Evolutionary conservation across 2,888 invertebrate genomes (phyloP).

Genomic region (Thecocarcelia acutangulata): DNA sequence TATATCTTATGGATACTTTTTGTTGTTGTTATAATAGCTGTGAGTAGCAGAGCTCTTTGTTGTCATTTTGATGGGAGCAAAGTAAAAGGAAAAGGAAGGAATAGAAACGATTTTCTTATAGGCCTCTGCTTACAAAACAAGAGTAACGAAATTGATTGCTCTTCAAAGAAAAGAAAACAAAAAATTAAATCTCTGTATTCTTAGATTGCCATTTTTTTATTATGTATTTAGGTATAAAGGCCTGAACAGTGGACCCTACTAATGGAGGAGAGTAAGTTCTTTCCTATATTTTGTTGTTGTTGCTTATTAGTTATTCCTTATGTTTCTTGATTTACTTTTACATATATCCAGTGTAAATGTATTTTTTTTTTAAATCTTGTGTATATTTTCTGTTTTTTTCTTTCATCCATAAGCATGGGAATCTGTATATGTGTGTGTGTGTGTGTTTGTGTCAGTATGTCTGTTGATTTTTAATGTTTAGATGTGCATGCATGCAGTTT

Average conservation of each 20-base stretch:
- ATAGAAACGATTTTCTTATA: slow-evolving; percentile 43
- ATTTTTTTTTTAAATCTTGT: too few relatives aligned
- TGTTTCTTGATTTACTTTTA: slow-evolving; percentile 54
- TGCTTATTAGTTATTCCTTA: slow-evolving; percentile 50
- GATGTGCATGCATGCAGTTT: slow-evolving; percentile 43
- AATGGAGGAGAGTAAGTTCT: slow-evolving; percentile 57
- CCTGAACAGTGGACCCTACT: slow-evolving; percentile 56
- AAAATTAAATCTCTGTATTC: slow-evolving; percentile 59
- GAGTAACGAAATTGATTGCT: slow-evolving; percentile 52
- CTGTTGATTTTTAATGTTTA: slow-evolving; percentile 27
- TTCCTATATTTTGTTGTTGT: slow-evolving; percentile 39
- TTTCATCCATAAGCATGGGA: background rate
- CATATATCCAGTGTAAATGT: slow-evolving; percentile 33
- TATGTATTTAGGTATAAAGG: slow-evolving; percentile 53
- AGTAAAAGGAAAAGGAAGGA: slow-evolving; percentile 23
- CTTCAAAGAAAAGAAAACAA: slow-evolving; percentile 32
- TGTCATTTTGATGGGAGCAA: slow-evolving; percentile 23
- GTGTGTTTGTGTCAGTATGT: slow-evolving; percentile 11
- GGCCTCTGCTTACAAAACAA: slow-evolving; percentile 50
- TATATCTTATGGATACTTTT: slow-evolving; percentile 42
- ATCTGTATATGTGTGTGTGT: background rate
- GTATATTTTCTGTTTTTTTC: slow-evolving; percentile 27
- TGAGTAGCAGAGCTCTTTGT: slow-evolving; percentile 44
- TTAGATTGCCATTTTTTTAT: slow-evolving; percentile 58
- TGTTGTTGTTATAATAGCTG: slow-evolving; percentile 31